phyloP scores from a whole-genome alignment of 2,888 invertebrate genomes.

The Neoscelio sp. region DNA sequence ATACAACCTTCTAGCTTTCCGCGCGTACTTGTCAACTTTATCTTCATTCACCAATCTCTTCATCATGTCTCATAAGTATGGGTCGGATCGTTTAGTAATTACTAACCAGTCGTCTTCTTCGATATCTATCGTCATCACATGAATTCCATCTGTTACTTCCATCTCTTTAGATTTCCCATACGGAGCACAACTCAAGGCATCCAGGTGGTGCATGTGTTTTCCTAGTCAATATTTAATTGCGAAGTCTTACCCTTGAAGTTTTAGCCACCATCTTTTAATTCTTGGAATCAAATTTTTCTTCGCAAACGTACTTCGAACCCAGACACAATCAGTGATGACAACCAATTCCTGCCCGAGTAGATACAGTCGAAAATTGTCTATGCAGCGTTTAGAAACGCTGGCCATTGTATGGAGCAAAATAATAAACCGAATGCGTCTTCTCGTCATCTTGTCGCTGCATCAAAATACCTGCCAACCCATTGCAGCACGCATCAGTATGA shows the following conservation, averaged over 20 bases:
- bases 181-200: constrained; percentile 69
- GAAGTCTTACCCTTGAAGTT: constrained; percentile 67
- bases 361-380: constrained; percentile 46
- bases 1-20: too few relatives aligned
- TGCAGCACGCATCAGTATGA: constrained; percentile 10
- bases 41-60: too few relatives aligned
- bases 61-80: too few relatives aligned
- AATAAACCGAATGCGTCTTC: constrained; percentile 43
- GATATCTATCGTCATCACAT: not conserved
- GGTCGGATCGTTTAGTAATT: too few relatives aligned
- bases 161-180: constrained; percentile 19
- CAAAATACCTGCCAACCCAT: constrained; percentile 23
- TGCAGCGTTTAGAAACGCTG: constrained; percentile 24
- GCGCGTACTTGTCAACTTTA: too few relatives aligned
- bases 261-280: constrained; percentile 75
- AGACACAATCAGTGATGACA: constrained; percentile 44
- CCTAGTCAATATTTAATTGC: constrained; percentile 65
- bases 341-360: constrained; percentile 46
- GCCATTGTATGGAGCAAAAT: constrained; percentile 63
- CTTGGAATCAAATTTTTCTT: constrained; percentile 73
- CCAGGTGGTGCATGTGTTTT: constrained; percentile 64
- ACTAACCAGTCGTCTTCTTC: too few relatives aligned
- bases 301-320: constrained; percentile 72
- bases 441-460: constrained; percentile 14
- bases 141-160: constrained; percentile 3